Evolutionary conservation across 1,140 invertebrate genomes (phyloP).

Genomic region (Hestina assimilis): DNA sequence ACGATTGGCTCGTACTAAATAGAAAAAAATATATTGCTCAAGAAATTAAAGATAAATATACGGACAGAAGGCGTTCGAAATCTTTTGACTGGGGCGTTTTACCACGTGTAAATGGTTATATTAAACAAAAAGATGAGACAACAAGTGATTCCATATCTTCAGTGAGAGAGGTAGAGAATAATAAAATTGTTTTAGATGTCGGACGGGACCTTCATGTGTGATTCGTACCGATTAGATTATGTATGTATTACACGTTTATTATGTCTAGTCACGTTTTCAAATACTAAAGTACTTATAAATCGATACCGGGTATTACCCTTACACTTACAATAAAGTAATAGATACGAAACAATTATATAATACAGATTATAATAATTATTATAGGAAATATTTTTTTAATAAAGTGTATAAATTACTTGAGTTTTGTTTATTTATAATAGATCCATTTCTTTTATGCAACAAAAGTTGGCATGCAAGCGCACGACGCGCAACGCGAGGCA

Average conservation of each 20-base stretch:
- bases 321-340: neutral
- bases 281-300: conserved; percentile 13
- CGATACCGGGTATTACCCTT: neutral
- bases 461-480: too few relatives aligned
- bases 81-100: conserved; percentile 44
- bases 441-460: too few relatives aligned
- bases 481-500: too few relatives aligned
- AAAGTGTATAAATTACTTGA: too few relatives aligned
- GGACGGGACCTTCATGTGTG: conserved; percentile 7
- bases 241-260: conserved; percentile 12
- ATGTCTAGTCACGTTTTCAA: conserved; percentile 29
- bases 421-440: too few relatives aligned
- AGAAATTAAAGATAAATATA: conserved; percentile 10
- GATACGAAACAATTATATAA: neutral
- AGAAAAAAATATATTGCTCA: conserved; percentile 40
- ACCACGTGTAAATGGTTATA: neutral
- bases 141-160: neutral
- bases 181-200: conserved; percentile 15
- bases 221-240: conserved; percentile 10
- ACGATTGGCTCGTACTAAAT: conserved; percentile 50
- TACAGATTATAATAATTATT: neutral
- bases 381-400: neutral
- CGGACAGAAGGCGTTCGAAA: conserved; percentile 36
- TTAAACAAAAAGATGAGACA: neutral
- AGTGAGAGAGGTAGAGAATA: conserved; percentile 11